These are phyloP conservation scores for Buceros bicornis DNA, from an alignment of 2,797 vertebrate genomes.

Conservation along the genomic window DNA sequence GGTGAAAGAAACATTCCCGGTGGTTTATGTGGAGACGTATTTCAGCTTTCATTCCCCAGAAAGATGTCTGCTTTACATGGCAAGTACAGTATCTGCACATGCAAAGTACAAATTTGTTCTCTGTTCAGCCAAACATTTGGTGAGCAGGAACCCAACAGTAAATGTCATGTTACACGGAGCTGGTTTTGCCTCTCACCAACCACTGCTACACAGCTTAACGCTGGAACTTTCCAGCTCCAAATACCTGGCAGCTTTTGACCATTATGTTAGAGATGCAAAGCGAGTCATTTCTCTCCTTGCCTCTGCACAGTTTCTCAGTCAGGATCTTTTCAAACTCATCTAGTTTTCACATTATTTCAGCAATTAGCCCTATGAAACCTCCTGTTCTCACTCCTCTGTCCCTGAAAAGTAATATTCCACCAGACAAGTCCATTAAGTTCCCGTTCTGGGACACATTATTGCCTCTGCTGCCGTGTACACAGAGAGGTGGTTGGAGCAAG, in stretches of 20 bases:
- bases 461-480: not conserved
- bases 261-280: not conserved
- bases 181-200: not conserved
- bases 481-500: not conserved
- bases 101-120: not conserved
- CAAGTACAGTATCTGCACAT: not conserved
- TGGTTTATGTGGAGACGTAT: not conserved
- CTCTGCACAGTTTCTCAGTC: not conserved
- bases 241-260: not conserved
- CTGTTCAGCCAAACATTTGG: not conserved
- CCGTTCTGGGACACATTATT: not conserved
- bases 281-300: not conserved
- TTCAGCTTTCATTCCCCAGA: not conserved
- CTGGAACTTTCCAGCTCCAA: not conserved
- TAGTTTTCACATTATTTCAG: conserved; percentile 30
- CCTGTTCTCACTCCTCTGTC: not conserved
- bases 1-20: not conserved
- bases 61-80: not conserved
- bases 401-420: not conserved
- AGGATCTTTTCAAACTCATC: not conserved
- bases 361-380: not conserved
- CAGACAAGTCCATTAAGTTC: not conserved
- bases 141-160: not conserved
- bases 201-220: not conserved
- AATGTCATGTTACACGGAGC: not conserved